These are phyloP conservation scores for Pyrgus malvae DNA, from an alignment of 2,888 invertebrate genomes.

Conservation along the genomic window DNA sequence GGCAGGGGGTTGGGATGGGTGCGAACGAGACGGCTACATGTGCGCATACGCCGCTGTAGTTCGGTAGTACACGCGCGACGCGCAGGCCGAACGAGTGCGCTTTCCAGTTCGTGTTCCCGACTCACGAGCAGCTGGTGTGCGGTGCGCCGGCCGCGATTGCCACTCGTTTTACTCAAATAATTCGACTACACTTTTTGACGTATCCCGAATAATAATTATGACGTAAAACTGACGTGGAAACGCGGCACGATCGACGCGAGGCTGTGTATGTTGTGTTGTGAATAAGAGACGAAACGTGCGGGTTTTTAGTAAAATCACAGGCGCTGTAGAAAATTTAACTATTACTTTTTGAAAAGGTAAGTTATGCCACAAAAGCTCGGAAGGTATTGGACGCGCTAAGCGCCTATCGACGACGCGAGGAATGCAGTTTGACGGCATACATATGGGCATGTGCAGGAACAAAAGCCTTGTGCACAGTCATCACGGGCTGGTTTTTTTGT, in stretches of 20 bases:
- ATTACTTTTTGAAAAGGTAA: conserved; percentile 78
- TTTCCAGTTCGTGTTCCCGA: conserved; percentile 74
- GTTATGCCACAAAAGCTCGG: conserved; percentile 76
- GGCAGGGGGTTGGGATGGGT: conserved; percentile 24
- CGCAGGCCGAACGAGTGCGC: conserved; percentile 63
- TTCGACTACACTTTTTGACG: conserved; percentile 49
- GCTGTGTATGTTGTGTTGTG: conserved; percentile 64
- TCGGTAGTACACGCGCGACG: conserved; percentile 64
- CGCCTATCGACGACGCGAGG: conserved; percentile 75
- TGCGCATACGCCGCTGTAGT: conserved; percentile 65
- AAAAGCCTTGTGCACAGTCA: conserved; percentile 78
- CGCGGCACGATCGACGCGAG: conserved; percentile 51
- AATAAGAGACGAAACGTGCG: conserved; percentile 51
- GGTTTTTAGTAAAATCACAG: conserved; percentile 55
- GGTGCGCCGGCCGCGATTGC: conserved; percentile 58
- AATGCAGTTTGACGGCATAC: conserved; percentile 80
- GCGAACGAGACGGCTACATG: conserved; percentile 49
- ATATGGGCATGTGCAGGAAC: conserved; percentile 71
- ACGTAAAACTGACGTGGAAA: conserved; percentile 59
- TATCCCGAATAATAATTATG: conserved; percentile 58
- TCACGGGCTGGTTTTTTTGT: conserved; percentile 66
- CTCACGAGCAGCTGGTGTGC: conserved; percentile 70
- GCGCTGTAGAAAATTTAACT: conserved; percentile 63
- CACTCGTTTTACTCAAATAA: conserved; percentile 66
- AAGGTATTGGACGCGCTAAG: conserved; percentile 72